phyloP scores from a whole-genome alignment of 2,888 invertebrate species.

The Cheilosia urbana region DNA sequence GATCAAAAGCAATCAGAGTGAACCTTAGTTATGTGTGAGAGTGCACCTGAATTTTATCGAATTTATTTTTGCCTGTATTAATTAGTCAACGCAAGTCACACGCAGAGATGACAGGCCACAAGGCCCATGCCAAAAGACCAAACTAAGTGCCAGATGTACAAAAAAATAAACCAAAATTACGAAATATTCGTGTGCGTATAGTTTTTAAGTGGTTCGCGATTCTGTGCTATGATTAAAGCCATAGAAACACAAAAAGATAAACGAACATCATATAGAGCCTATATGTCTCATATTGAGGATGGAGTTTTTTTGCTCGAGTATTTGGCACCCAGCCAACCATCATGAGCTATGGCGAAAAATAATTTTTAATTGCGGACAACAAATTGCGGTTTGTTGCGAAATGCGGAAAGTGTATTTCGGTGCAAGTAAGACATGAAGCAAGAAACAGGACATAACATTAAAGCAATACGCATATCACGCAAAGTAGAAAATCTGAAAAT shows the following conservation, averaged over 20 bases:
- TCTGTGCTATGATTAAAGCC: background rate
- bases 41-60: background rate
- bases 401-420: background rate
- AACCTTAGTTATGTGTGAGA: conserved; percentile 9
- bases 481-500: background rate
- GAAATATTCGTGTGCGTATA: conserved; percentile 19
- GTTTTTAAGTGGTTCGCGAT: conserved; percentile 5
- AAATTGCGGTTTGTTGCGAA: conserved; percentile 23
- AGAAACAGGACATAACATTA: conserved; percentile 8
- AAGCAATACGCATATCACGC: background rate
- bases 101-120: background rate
- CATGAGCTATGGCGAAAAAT: conserved; percentile 18
- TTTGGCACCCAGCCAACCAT: conserved; percentile 37
- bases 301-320: background rate
- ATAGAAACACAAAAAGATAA: conserved; percentile 1
- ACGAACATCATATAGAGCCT: background rate
- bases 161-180: background rate
- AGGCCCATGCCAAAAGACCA: background rate
- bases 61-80: background rate
- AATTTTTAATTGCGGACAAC: conserved; percentile 42
- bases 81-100: conserved; percentile 18
- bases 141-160: conserved; percentile 1
- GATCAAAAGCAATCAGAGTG: conserved; percentile 32
- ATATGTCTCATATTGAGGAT: background rate
- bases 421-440: conserved; percentile 6